Evolutionary conservation across 2,113 vertebrate genomes (phyloP), one percentile per base, ranked within the genome.

Genomic region (Sigmodon hispidus): DNA sequence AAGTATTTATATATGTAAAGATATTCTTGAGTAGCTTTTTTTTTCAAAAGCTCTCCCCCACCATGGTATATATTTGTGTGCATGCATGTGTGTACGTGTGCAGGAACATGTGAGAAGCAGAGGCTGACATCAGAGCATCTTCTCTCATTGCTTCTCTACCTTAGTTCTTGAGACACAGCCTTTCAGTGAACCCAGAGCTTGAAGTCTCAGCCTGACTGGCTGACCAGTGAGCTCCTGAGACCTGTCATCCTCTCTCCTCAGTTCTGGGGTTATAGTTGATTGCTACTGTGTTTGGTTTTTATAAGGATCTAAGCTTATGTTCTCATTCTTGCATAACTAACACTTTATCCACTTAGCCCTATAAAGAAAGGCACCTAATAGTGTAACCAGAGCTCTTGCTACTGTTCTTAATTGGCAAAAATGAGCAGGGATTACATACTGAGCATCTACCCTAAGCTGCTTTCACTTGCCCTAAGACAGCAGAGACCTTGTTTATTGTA

Each of bases 371-470:
- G 4, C 15, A 21, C 59, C 26, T 45, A 3, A 92, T 55, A 36
- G 45, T 52, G 2, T 89, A 93, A 75, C 50, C 31, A 17, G n/a
- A 48, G 69, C 65, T 93, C 89, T 95, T 94, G 57, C 89, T 81
- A 85, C 50, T 52, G 50, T 19, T 57, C 43, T 52, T 70, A 80
- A 45, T 65, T 93, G 76, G 67, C n/a, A 13, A 65, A 31, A 70
- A 59, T 45, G 83, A 69, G 19, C 40, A 65, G 57, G 29, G 80
- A 26, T 89, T 55, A 36, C 26, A 52, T 13, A 29, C 67, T 70
- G 43, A 81, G 4, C 21, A 43, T 57, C 36, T 84, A 36, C 84
- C 24, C 50, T 34, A 10, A 75, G 50, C 24, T 73, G 73, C n/a
- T 89, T 57, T 95, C 29, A 17, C n/a, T 85, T 89, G 80, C 22